Evolutionary conservation across 2,113 vertebrate genomes (phyloP).

Genomic region (Pseudopodoces humilis): DNA sequence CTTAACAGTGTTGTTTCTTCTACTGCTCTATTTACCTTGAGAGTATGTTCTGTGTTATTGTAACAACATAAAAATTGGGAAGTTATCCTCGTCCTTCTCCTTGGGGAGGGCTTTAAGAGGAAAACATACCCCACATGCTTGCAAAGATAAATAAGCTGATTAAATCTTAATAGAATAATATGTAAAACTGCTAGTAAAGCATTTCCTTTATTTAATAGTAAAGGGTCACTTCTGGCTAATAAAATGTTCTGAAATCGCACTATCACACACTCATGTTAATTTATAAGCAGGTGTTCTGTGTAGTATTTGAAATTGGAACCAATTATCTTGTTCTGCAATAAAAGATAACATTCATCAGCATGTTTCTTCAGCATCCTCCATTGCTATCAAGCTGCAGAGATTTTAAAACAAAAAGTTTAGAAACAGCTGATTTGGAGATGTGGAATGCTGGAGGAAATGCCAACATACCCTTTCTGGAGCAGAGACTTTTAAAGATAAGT

Average conservation of each 20-base stretch:
- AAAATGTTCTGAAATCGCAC: background rate
- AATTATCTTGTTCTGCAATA: background rate
- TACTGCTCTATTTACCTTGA: background rate
- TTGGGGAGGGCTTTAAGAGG: slow-evolving; percentile 37
- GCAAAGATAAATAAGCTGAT: slow-evolving; percentile 47
- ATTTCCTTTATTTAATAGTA: background rate
- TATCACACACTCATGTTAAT: background rate
- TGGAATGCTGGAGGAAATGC: background rate
- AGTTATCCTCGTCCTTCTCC: slow-evolving; percentile 10
- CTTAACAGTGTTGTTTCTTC: background rate
- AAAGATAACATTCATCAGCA: background rate
- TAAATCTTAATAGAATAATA: slow-evolving; percentile 29
- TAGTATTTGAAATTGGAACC: background rate
- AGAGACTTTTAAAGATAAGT: background rate
- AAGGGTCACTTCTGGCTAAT: slow-evolving; percentile 1
- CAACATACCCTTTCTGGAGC: background rate
- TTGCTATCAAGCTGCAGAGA: background rate
- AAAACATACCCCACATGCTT: background rate
- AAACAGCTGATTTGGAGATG: background rate
- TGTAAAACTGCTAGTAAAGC: slow-evolving; percentile 22
- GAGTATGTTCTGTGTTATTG: background rate
- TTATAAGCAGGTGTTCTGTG: background rate
- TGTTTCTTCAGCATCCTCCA: background rate
- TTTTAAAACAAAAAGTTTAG: background rate
- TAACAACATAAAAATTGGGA: background rate